Evolutionary conservation across 2,797 vertebrate genomes (phyloP), one percentile per base, ranked within the genome.

Genomic region (Sphenodon punctatus): DNA sequence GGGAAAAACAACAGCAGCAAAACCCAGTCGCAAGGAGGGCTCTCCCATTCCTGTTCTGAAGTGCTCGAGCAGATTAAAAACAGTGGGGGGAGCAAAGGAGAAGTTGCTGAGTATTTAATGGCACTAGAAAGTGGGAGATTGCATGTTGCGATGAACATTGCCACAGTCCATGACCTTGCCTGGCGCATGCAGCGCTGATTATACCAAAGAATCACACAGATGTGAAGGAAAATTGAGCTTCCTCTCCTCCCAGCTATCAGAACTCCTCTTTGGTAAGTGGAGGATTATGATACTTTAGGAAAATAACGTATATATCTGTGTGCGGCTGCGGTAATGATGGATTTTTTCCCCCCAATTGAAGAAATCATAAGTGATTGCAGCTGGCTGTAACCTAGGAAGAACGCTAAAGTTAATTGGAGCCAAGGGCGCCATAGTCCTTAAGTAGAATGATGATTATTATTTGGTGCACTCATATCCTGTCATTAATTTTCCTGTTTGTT

Each of bases 401-500:
- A 90, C 80, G 87, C 59, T 66, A 56, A 79, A 76, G 85, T 91
- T 90, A 94, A 94, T 22, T 91, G 88, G 73, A 88, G 73, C 75
- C 80, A 89, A 92, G 43, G 87, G 73, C 84, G 71, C 86, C 92
- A 84, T 78, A 78, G 80, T 87, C 73, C 60, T 89, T 84, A 89
- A 90, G 70, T 20, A 77, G 79, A 27, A 60, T n/a, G n/a, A 48
- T n/a, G 20, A 59, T 80, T 93, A 90, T 88, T 93, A 78, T 88
- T 69, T 34, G 46, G 55, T 51, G 30, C 69, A 60, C 81, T 88
- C 70, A 51, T 71, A 74, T 77, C 91, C 86, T 73, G 60, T 65
- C 82, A 88, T 87, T 92, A 86, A 92, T 93, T 94, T 93, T 88
- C 63, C 53, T 87, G 87, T 82, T 90, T 89, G 77, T 90, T 87